Base-by-base conservation (phyloP, 2,888 invertebrate genomes). In the Apotomis turbidana region DNA sequence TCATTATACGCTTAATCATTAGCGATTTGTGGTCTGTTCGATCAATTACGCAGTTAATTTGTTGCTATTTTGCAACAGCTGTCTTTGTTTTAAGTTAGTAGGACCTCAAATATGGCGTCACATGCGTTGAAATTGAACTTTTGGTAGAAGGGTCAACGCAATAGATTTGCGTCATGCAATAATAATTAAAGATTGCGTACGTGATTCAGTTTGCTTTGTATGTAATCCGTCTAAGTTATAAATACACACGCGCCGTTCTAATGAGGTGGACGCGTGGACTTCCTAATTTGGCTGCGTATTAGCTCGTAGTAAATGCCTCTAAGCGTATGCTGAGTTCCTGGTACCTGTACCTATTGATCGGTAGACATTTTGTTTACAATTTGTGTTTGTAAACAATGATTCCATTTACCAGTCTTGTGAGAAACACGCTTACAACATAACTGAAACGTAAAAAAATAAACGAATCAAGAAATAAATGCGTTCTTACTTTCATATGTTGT, bases 341-440 rank as follows among this genome's bases (percentile, higher is more conserved):
- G 87, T 89, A 87, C 81, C 64, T 76, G 75, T 76, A 77, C 78
- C 72, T 81, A 81, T 81, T 79, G 82, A 83, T 81, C 80, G 82
- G 81, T 77, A 78, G 80, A 79, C 79, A 79, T 80, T 78, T 80
- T 80, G 79, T 78, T 79, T 78, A 78, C 74, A 36, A 73, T 70
- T 67, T 72, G 12, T 81, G 81, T 81, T 83, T 80, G 78, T 81
- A 82, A 82, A 81, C 81, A 83, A 74, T 54, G 67, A 57, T 61
- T n/a, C 62, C 12, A 15, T 49, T 59, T 58, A 44, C 36, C 61
- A 54, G 54, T 59, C 51, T 70, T 63, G n/a, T 51, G 54, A 13
- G 49, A 67, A 59, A 44, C 8, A 64, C n/a, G 13, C 27, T 13
- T 13, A 44, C 41, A 41, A 41, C 41, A 41, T 41, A 41, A 41